Evolutionary conservation across 2,797 vertebrate species (phyloP).

Genomic region (Rhabdophis nuchalis): DNA sequence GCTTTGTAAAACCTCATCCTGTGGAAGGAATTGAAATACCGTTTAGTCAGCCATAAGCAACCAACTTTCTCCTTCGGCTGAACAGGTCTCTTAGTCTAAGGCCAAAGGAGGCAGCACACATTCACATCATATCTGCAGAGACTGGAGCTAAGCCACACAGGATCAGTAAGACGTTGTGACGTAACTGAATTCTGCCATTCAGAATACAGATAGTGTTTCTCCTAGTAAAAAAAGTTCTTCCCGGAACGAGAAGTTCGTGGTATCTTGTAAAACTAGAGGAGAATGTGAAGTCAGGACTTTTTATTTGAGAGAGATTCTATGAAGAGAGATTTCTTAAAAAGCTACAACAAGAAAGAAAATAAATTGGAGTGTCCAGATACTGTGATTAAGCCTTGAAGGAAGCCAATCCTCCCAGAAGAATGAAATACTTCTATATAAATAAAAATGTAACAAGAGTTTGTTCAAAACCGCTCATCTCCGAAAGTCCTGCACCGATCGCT

Average conservation of each 20-base stretch:
- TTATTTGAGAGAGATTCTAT: not conserved
- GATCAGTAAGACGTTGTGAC: not conserved
- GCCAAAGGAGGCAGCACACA: not conserved
- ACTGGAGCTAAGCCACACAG: not conserved
- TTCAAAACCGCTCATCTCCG: no score
- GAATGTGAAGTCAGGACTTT: not conserved
- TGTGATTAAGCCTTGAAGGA: not conserved
- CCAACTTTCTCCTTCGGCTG: not conserved
- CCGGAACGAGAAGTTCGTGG: not conserved
- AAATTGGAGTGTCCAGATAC: not conserved
- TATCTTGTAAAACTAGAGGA: not conserved
- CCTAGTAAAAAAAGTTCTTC: not conserved
- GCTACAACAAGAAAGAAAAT: not conserved
- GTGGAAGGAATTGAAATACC: not conserved
- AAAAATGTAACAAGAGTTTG: no score
- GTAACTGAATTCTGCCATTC: not conserved
- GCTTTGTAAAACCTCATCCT: not conserved
- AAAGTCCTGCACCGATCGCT: no score
- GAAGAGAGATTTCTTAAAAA: not conserved
- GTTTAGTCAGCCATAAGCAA: not conserved
- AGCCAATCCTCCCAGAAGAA: no score
- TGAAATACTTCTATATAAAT: no score
- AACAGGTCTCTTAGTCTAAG: not conserved
- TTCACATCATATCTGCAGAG: not conserved
- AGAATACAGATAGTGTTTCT: not conserved